Evolutionary conservation across 2,113 vertebrate genomes (phyloP), one percentile per base, ranked within the genome.

Genomic region (Synchiropus splendidus): DNA sequence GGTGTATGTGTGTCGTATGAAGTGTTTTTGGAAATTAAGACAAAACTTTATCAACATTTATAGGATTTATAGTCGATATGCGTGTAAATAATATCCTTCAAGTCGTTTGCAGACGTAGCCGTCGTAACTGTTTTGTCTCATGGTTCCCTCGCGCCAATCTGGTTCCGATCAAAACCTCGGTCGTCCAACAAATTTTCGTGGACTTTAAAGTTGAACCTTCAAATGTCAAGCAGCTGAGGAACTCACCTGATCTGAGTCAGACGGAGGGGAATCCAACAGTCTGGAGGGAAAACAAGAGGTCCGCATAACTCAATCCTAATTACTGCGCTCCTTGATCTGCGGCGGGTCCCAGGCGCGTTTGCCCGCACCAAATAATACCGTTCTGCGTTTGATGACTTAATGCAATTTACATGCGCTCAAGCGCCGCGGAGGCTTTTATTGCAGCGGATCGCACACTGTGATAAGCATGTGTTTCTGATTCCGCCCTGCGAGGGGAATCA

Each of bases 391-490:
- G 70, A 69, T 79, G 75, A 80, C 70, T 72, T 74, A 64, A 79
- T 72, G 57, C 67, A 57, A 51, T 59, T 59, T 70, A 66, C 67
- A 74, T 67, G 58, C 61, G 13, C 50, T 62, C 39, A 45, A 57
- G 47, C 45, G 59, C 61, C 66, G 38, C 63, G 49, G 36, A 55
- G 30, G 57, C 61, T 70, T 71, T 64, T 64, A 6, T 62, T 61
- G 60, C 70, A 43, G 11, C 48, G 74, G 67, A 75, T 62, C 57
- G 54, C 70, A 61, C 54, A 62, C 58, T 54, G 63, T 57, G 72
- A 75, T 71, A 58, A 60, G 57, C 74, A 81, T 70, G 16, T 81
- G 76, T 67, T 83, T 73, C 69, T 74, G 60, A 78, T 79, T 78
- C 45, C 18, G 61, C 56, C 39, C 37, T 34, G 40, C 58, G 65